phyloP scores from a whole-genome alignment of 2,113 vertebrate genomes.

The Sphaerodactylus townsendi region DNA sequence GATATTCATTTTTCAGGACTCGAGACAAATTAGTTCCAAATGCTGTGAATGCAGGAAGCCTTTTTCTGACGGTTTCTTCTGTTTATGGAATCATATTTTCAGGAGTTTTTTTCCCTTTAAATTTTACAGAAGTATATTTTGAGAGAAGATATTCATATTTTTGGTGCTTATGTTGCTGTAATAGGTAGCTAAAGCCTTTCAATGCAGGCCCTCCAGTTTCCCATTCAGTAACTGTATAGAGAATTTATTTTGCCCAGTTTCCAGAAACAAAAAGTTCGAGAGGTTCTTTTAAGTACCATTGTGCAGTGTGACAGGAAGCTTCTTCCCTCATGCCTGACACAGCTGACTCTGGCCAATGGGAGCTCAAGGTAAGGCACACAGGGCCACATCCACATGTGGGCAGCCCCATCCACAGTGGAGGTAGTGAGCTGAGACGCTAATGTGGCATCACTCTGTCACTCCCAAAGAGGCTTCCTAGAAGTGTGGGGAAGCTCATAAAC shows the following conservation, averaged over 20 bases:
- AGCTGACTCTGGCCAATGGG: too few species aligned
- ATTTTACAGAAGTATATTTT: background rate
- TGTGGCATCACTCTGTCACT: too few species aligned
- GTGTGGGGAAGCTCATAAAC: too few species aligned
- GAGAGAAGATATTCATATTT: background rate
- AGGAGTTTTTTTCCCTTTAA: background rate
- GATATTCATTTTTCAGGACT: constrained; percentile 53
- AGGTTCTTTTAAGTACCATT: too few species aligned
- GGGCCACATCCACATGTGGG: too few species aligned
- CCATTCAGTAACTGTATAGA: background rate
- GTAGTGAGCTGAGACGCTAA: too few species aligned
- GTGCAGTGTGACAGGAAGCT: too few species aligned
- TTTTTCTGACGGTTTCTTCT: constrained; percentile 57
- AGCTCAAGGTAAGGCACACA: too few species aligned
- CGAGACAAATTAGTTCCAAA: constrained; percentile 71
- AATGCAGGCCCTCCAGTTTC: constrained; percentile 42
- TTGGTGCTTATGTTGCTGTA: background rate
- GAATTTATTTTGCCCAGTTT: background rate
- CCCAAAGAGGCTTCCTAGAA: too few species aligned
- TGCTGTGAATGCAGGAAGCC: constrained; percentile 56
- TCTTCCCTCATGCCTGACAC: too few species aligned
- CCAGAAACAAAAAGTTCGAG: too few species aligned
- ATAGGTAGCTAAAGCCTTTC: background rate
- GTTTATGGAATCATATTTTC: constrained; percentile 63
- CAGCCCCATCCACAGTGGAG: too few species aligned